Evolutionary conservation across 2,797 vertebrate genomes (phyloP).

Genomic region (Schizopygopsis malacanthus): DNA sequence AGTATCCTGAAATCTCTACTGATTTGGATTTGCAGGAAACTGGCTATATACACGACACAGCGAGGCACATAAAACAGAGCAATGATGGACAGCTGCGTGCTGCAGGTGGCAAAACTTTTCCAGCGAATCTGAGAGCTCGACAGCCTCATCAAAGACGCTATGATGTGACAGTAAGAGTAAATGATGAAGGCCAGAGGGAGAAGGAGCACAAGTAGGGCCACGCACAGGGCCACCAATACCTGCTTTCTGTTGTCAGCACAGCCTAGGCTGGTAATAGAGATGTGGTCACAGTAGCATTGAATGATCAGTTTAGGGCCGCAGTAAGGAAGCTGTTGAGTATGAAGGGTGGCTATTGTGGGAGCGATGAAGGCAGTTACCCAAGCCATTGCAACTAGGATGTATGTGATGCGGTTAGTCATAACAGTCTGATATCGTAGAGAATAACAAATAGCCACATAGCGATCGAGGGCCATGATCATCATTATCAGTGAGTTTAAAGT

Average conservation of each 20-base stretch:
- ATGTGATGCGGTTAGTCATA: slow-evolving; percentile 42
- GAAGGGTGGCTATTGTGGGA: slow-evolving; percentile 47
- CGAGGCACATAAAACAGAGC: slow-evolving; percentile 65
- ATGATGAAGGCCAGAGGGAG: slow-evolving; percentile 70
- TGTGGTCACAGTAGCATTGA: slow-evolving; percentile 74
- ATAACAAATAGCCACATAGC: slow-evolving; percentile 52
- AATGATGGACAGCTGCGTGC: slow-evolving; percentile 71
- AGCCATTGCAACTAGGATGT: slow-evolving; percentile 23
- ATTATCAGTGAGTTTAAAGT: slow-evolving; percentile 75
- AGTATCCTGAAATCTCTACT: slow-evolving; percentile 42
- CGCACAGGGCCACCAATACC: slow-evolving; percentile 52
- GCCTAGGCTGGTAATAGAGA: slow-evolving; percentile 68
- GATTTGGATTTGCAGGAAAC: slow-evolving; percentile 52
- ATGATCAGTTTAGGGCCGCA: slow-evolving; percentile 69
- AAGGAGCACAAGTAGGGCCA: slow-evolving; percentile 71
- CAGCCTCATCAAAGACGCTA: slow-evolving; percentile 68
- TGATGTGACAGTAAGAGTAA: slow-evolving; percentile 74
- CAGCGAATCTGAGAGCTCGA: slow-evolving; percentile 63
- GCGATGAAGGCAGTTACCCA: slow-evolving; percentile 44
- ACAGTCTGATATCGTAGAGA: slow-evolving; percentile 51
- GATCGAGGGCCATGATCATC: slow-evolving; percentile 60
- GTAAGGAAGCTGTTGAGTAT: slow-evolving; percentile 64
- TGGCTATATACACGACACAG: slow-evolving; percentile 57
- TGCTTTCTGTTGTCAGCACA: slow-evolving; percentile 67
- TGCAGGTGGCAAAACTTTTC: slow-evolving; percentile 75